phyloP scores from a whole-genome alignment of 2,113 vertebrate genomes.

The Synchiropus splendidus region DNA sequence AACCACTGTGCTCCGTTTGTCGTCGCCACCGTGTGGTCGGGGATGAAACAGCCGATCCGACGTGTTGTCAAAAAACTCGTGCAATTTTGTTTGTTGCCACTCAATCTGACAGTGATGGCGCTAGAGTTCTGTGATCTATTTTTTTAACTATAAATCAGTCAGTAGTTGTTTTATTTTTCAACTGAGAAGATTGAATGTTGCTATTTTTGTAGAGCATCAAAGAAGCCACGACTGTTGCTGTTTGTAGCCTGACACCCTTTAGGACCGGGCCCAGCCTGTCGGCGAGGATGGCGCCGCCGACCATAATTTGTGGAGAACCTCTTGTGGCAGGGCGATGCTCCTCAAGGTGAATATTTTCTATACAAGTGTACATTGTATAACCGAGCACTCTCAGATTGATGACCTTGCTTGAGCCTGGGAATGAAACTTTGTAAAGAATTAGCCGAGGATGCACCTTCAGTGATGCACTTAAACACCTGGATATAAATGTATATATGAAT shows the following conservation, averaged over 20 bases:
- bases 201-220: slow-evolving; percentile 65
- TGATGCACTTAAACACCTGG: no score
- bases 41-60: slow-evolving; percentile 7
- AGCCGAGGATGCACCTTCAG: no score
- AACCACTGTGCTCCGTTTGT: no score
- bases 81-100: slow-evolving; percentile 42
- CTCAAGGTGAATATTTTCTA: slow-evolving; percentile 53
- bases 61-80: slow-evolving; percentile 1
- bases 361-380: slow-evolving; percentile 41
- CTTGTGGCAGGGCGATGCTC: slow-evolving; percentile 46
- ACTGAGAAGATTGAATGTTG: slow-evolving; percentile 45
- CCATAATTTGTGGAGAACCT: slow-evolving; percentile 55
- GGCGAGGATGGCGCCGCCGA: slow-evolving; percentile 29
- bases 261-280: slow-evolving; percentile 28
- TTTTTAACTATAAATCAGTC: slow-evolving; percentile 45
- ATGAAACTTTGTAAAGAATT: no score
- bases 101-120: slow-evolving; percentile 86
- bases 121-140: slow-evolving; percentile 70
- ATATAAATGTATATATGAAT: no score
- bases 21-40: slow-evolving; percentile 1
- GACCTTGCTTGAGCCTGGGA: neutral
- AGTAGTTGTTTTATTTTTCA: slow-evolving; percentile 33
- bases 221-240: slow-evolving; percentile 23
- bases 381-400: slow-evolving; percentile 31
- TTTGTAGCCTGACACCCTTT: slow-evolving; percentile 36